Conservation (phyloP, 2,113 vertebrate genomes). For the Heterotis niloticus region DNA sequence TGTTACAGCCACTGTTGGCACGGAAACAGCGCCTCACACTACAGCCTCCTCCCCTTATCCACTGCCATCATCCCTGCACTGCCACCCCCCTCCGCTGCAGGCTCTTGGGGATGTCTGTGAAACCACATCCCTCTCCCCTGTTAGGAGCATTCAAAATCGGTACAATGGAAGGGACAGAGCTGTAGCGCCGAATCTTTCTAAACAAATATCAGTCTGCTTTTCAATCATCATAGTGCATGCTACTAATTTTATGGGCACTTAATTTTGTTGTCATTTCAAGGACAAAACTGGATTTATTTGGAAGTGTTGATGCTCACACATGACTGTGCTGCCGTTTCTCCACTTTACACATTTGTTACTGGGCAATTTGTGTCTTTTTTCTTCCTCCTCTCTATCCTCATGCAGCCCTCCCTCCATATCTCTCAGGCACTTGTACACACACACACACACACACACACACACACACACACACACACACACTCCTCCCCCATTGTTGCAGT, state of each 20-base stretch:
- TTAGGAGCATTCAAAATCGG: background rate
- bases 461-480: constrained; percentile 44
- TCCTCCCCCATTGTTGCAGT: constrained; percentile 76
- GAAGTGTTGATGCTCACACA: background rate
- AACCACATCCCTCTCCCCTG: constrained; percentile 14
- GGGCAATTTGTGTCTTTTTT: constrained; percentile 19
- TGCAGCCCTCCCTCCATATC: constrained; percentile 37
- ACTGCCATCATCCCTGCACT: constrained; percentile 56
- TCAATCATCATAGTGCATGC: too few relatives aligned
- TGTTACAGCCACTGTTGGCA: constrained; percentile 73
- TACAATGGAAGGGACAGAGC: background rate
- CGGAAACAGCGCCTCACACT: constrained; percentile 71
- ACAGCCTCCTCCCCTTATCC: constrained; percentile 61
- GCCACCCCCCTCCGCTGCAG: constrained; percentile 35
- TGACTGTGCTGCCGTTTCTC: background rate
- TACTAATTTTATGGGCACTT: background rate
- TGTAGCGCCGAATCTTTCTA: background rate
- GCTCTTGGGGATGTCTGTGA: constrained; percentile 26
- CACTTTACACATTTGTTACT: background rate
- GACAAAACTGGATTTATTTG: constrained; percentile 9
- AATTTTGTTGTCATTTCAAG: constrained; percentile 7
- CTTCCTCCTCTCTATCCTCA: constrained; percentile 28
- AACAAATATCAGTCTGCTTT: background rate
- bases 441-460: constrained; percentile 60
- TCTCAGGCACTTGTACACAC: constrained; percentile 50